Evolutionary conservation across 2,888 invertebrate species (phyloP), one percentile per base, ranked within the genome.

Genomic region (Nasonovia ribisnigri): DNA sequence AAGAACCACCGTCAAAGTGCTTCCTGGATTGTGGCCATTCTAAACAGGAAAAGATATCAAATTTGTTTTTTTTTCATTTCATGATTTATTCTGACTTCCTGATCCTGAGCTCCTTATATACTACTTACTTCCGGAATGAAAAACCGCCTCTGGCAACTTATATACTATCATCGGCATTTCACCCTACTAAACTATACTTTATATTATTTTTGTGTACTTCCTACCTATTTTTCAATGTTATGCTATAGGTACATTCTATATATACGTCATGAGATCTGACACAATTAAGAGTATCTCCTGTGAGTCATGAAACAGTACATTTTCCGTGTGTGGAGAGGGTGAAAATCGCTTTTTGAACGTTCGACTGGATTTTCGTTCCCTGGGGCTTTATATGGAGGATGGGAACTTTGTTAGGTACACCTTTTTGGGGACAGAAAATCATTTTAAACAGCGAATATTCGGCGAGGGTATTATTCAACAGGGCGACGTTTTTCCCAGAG

Each of bases 261-360:
- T n/a, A 67, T 88, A 88, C 36, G 48, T 90, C 87, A 86, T 90
- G 90, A 67, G 90, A 90, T 90, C 60, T 93, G 93, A 93, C 93
- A 93, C 67, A 93, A 93, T 93, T 93, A 93, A 92, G 88, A 88
- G 77, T 20, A 88, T 43, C 86, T 90, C 67, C 42, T 67, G 93
- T 93, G 93, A 93, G 93, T 93, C 93, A 93, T 93, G 86, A 90
- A 89, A 90, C 86, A 93, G 60, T 90, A 67, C 84, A 67, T 67
- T 90, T 87, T 90, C 36, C 54, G 90, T 90, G 60, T 84, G 90
- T 60, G 60, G 86, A 90, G 90, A 90, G 93, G 90, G 93, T 90
- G 93, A 93, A 93, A 93, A 93, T 93, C 93, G 93, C 93, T 93
- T 93, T 90, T 93, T 93, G 93, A 93, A 93, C 93, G 93, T 93